A percentile compares a stretch with the other conserved stretches of the same genome.
phyloP scores from a whole-genome alignment of 2,113 vertebrate genomes.

The Cinclus cinclus region DNA sequence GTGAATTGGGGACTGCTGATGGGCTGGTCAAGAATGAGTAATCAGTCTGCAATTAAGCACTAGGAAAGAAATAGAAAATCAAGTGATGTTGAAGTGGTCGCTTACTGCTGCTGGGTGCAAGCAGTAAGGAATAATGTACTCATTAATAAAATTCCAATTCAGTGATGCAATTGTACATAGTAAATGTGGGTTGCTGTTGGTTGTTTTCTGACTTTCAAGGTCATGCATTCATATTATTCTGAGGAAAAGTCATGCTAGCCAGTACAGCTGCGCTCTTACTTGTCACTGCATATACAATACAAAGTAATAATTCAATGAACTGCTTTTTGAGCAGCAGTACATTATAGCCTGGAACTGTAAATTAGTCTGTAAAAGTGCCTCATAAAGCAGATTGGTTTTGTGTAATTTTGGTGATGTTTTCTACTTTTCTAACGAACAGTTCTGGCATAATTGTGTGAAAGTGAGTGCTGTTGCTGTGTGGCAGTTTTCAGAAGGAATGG shows the following conservation, averaged over 20 bases:
- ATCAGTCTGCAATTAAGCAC: background rate
- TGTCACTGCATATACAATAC: background rate
- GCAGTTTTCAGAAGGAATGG: background rate
- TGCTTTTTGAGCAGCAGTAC: background rate
- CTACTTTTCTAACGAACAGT: background rate
- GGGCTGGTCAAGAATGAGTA: background rate
- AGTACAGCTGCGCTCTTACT: slow-evolving; percentile 5
- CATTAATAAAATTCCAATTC: background rate
- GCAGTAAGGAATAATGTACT: background rate
- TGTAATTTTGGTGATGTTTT: background rate
- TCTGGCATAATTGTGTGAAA: background rate
- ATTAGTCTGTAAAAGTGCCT: background rate
- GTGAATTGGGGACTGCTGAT: background rate
- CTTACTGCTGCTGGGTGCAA: background rate
- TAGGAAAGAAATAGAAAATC: background rate
- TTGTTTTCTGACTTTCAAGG: background rate
- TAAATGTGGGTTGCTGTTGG: background rate
- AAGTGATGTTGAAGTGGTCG: background rate
- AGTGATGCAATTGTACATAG: background rate
- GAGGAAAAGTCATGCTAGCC: background rate
- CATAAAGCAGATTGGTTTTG: background rate
- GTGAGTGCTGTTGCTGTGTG: background rate
- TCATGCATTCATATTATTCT: background rate
- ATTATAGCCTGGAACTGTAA: background rate
- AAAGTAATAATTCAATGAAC: background rate